Evolutionary conservation across 2,888 invertebrate species (phyloP), one percentile per base, ranked within the genome.

Genomic region (Hemithea aestivaria): DNA sequence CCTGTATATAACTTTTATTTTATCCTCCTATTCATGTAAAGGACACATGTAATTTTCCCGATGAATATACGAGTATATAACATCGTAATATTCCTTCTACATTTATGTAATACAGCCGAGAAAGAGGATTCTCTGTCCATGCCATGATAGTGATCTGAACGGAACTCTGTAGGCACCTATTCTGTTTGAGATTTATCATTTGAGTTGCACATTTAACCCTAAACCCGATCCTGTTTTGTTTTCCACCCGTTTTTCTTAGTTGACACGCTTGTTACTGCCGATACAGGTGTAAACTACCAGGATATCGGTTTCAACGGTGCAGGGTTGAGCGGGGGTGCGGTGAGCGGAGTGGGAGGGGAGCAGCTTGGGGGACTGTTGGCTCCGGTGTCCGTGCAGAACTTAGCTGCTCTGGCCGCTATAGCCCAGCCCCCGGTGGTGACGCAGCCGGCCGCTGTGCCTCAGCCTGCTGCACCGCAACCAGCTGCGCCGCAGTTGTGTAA

Each of bases 311-410:
- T 84, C 81, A 83, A 82, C 79, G 85, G 85, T 70, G 79, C 85
- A 84, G 85, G 85, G 53, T 73, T 83, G 61, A 69, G 76, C 58
- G 82, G 82, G 27, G 69, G 74, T 24, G 68, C 70, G 5, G 73
- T 75, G 12, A 57, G 65, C 45, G 67, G 71, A n/a, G 66, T 73
- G 20, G 70, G 72, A 6, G 92, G 41, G 2, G 96, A 96, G 78
- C 96, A 96, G 83, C 89, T 97, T 67, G 94, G 96, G 60, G 94
- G 96, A 45, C 87, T 97, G 56, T 67, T 93, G 68, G 92, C 92
- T 53, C 94, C 95, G 37, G 93, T 96, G 83, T 94, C 94, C 63
- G 93, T 96, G 89, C 96, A 96, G 90, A 96, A 96, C 87, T 87
- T 97, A 73, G 96, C 96, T 62, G 95, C 96, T 36, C 88, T 97